Percentiles rank a stretch among this genome's conserved stretches.
These are phyloP conservation scores for Blastobasis lacticolella DNA, from an alignment of 2,888 invertebrate species.

Conservation along the genomic window DNA sequence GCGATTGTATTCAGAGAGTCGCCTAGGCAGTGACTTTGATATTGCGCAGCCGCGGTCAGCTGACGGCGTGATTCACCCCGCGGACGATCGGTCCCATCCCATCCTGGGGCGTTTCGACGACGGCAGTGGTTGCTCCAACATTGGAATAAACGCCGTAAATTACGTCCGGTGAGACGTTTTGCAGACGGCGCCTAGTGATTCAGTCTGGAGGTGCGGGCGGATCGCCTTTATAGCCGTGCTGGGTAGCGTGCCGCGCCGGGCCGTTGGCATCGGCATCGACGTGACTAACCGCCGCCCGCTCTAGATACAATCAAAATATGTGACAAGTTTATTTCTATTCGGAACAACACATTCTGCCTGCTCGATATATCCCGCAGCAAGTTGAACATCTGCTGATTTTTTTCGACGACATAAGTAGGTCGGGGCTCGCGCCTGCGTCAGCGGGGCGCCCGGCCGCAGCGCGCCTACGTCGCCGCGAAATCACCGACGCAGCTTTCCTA, in stretches of 20 bases:
- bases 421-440: conserved; percentile 70
- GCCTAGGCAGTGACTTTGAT: too few species aligned
- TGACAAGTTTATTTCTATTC: conserved; percentile 75
- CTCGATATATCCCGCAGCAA: conserved; percentile 65
- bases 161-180: conserved; percentile 65
- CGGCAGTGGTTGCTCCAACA: conserved; percentile 11
- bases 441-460: conserved; percentile 38
- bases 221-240: conserved; percentile 67
- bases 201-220: conserved; percentile 49
- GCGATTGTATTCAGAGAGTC: too few species aligned
- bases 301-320: conserved; percentile 74
- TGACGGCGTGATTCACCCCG: too few species aligned
- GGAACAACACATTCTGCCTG: conserved; percentile 66
- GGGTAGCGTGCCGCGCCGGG: conserved; percentile 51
- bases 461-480: conserved; percentile 62
- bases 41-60: too few species aligned
- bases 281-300: conserved; percentile 71
- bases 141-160: conserved; percentile 42
- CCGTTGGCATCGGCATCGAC: conserved; percentile 67
- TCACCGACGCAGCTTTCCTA: conserved; percentile 41
- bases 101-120: neutral
- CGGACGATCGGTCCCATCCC: too few species aligned
- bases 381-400: conserved; percentile 71
- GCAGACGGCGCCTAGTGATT: conserved; percentile 73
- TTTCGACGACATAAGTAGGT: conserved; percentile 72